Evolutionary conservation across 2,113 vertebrate species (phyloP).

Genomic region (Felis chaus): DNA sequence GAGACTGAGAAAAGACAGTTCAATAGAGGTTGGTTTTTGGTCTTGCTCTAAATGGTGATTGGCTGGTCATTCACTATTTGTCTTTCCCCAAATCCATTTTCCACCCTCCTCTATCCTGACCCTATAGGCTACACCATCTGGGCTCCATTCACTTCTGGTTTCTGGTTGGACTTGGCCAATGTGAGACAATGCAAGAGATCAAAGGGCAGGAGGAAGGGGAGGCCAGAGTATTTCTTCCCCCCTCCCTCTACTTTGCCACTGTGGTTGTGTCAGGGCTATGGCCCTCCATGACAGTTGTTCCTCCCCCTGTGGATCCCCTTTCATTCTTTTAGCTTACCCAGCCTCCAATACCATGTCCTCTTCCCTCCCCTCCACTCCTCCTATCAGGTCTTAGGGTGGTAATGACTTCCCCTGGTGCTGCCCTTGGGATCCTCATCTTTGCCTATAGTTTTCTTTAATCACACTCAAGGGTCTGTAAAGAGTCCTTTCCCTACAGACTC

Average conservation of each 20-base stretch:
- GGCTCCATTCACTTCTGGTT: neutral
- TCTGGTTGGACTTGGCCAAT: neutral
- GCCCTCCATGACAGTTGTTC: no score
- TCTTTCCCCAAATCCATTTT: neutral
- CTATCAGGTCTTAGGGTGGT: neutral
- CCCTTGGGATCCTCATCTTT: neutral
- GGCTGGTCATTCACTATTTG: neutral
- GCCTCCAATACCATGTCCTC: neutral
- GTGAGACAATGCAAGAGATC: neutral
- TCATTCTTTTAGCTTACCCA: neutral
- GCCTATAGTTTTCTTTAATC: neutral
- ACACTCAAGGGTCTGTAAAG: neutral
- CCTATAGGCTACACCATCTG: neutral
- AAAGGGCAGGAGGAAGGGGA: neutral
- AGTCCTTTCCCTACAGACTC: neutral
- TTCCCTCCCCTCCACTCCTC: neutral
- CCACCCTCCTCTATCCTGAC: neutral
- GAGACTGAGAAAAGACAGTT: slow-evolving; percentile 14
- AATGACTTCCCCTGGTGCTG: neutral
- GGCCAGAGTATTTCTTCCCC: neutral
- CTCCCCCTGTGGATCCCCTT: fast-evolving
- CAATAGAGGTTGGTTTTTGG: neutral
- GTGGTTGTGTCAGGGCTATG: neutral
- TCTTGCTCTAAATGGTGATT: neutral
- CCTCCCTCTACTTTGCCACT: neutral